Conservation (phyloP, 2,113 vertebrate species). For the Opisthocomus hoazin region DNA sequence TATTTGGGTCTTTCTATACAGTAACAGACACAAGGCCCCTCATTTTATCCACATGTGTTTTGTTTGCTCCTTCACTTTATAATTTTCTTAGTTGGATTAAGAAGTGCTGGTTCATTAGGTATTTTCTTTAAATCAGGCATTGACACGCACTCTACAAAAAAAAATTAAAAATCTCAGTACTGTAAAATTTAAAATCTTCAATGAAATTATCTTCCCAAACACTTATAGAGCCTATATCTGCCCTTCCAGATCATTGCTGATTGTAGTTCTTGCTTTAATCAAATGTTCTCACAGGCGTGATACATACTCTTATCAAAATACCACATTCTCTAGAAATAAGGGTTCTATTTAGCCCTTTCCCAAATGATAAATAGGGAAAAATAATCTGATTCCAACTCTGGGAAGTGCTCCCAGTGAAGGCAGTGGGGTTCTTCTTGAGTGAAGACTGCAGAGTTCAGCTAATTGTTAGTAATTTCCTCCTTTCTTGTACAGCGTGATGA, state of each 20-base stretch:
- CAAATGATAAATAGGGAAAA: not conserved
- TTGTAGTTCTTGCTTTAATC: not conserved
- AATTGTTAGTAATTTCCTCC: not conserved
- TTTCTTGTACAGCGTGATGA: not conserved
- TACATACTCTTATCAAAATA: not conserved
- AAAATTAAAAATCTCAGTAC: not conserved
- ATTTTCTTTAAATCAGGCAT: not conserved
- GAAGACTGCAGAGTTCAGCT: not conserved
- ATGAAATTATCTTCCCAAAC: not conserved
- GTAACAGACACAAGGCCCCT: rapidly evolving
- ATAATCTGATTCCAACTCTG: not conserved
- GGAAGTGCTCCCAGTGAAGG: not conserved
- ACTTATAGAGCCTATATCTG: not conserved
- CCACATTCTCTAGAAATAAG: not conserved
- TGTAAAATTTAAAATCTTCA: not conserved
- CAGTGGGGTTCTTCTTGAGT: not conserved
- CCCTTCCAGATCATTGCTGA: not conserved
- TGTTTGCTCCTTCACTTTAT: not conserved
- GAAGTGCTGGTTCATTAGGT: not conserved
- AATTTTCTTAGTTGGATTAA: not conserved
- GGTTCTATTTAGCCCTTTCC: not conserved
- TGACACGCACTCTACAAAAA: not conserved
- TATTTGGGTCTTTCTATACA: not conserved
- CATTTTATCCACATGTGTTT: not conserved
- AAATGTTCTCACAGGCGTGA: not conserved